Conservation (phyloP, 2,888 invertebrate species). For the Chloromyia formosa region DNA sequence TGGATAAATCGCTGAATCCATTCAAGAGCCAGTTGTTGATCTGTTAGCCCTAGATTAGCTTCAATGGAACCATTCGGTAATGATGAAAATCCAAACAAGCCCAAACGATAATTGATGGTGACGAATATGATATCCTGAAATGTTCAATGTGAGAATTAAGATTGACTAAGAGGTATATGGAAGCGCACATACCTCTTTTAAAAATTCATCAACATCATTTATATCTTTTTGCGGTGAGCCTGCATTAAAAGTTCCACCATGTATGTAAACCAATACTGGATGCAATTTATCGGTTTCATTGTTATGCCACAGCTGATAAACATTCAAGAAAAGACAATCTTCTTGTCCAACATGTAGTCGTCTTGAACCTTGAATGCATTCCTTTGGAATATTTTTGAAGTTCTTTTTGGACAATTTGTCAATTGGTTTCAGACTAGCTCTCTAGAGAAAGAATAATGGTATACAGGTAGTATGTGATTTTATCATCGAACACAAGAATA, state of each 20-base stretch:
- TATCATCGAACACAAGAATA: too few species aligned
- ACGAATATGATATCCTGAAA: conserved; percentile 59
- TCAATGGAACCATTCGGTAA: conserved; percentile 21
- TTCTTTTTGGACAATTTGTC: conserved; percentile 17
- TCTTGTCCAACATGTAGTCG: conserved; percentile 20
- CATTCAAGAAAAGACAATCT: conserved; percentile 33
- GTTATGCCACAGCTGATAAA: conserved; percentile 6
- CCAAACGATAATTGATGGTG: conserved; percentile 58
- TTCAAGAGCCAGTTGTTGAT: conserved; percentile 47
- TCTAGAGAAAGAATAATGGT: conserved; percentile 9
- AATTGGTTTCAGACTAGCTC: conserved; percentile 21
- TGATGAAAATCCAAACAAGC: conserved; percentile 54
- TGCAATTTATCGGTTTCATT: too few species aligned
- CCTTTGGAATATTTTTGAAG: conserved; percentile 19
- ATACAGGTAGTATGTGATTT: too few species aligned
- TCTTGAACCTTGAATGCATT: conserved; percentile 22
- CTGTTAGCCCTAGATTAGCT: conserved; percentile 46
- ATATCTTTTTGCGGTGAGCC: conserved; percentile 50
- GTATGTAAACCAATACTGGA: conserved; percentile 40
- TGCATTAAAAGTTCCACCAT: conserved; percentile 35
- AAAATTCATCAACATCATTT: conserved; percentile 60
- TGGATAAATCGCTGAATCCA: conserved; percentile 46
- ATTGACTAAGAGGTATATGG: background rate
- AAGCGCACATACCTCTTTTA: conserved; percentile 56
- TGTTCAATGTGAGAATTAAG: conserved; percentile 3